These are phyloP conservation scores for Festucalex cinctus DNA, from an alignment of 2,113 vertebrate genomes.

Conservation along the genomic window DNA sequence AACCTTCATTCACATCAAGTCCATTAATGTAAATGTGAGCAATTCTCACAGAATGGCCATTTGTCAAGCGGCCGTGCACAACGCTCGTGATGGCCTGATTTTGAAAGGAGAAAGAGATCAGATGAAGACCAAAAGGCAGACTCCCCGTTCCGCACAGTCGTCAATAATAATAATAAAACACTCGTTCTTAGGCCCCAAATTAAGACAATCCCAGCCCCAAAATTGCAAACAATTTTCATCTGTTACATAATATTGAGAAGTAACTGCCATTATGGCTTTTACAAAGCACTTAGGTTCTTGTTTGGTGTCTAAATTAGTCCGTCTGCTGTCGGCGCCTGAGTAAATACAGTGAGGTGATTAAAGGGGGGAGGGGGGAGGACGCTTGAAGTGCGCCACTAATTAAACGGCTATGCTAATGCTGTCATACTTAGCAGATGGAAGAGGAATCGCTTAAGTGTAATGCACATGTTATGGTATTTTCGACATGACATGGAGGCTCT, in stretches of 20 bases:
- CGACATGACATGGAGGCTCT: conserved; percentile 89
- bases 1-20: conserved; percentile 96
- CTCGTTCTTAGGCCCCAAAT: neutral
- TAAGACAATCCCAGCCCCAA: neutral
- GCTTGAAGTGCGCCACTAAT: conserved; percentile 96
- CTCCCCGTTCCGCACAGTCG: neutral
- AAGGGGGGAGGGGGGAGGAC: conserved; percentile 79
- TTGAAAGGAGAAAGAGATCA: conserved; percentile 78
- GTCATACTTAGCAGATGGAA: conserved; percentile 99
- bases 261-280: conserved; percentile 14
- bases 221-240: neutral
- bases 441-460: conserved; percentile 99
- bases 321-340: conserved; percentile 67
- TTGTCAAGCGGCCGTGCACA: conserved; percentile 77
- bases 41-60: conserved; percentile 85
- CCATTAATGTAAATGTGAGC: conserved; percentile 97
- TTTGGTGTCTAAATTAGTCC: conserved; percentile 34
- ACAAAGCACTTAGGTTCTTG: conserved; percentile 29
- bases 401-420: conserved; percentile 99
- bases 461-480: conserved; percentile 97
- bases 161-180: conserved; percentile 3
- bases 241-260: conserved; percentile 6
- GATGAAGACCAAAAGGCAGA: conserved; percentile 80
- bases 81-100: conserved; percentile 80
- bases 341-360: conserved; percentile 99